Base-by-base conservation (phyloP, 2,888 invertebrate species). In the Acholoe squamosa region DNA sequence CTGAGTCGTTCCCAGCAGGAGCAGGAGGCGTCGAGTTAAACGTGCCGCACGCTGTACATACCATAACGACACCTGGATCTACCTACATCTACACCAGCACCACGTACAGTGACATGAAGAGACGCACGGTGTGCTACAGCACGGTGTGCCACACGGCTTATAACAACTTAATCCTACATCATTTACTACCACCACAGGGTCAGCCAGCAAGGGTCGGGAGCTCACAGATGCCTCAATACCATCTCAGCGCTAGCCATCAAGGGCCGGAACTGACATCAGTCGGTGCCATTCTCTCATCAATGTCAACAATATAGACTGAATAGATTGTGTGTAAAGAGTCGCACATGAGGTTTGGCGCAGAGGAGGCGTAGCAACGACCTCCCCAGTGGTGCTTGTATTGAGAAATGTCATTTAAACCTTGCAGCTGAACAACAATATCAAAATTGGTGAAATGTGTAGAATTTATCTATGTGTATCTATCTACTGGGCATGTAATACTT, bases 1-100 rank as follows among this genome's bases (percentile, higher is more conserved):
- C 97, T 33, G 31, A 89, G 33, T 33, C 90, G 80, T 34, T 34
- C 89, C 12, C 76, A 54, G 86, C 19, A 16, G 86, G 54, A 54
- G 7, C 22, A n/a, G 19, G 77, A 89, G 43, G 89, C 34, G 43
- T 51, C 89, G 77, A 89, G 89, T 25, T 89, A 89, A 89, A 54
- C 56, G n/a, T n/a, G n/a, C n/a, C 28, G 7, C 0, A 14, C 33
- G 80, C 43, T 43, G 43, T 7, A 7, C 3, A 7, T 43, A 43
- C 3, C 43, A 43, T 7, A 3, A 43, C 43, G 10, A 14, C 80
- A 34, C 54, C 25, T 25, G 84, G 51, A 33, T 34, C 0, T 28
- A 22, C 86, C 86, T 54, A 1, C 86, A 19, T 10, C 5, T 12
- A 52, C 52, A n/a, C 86, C 84, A 33, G 31, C 51, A 51, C 84